phyloP scores from a whole-genome alignment of 1,140 invertebrate species.

The Sitodiplosis mosellana region DNA sequence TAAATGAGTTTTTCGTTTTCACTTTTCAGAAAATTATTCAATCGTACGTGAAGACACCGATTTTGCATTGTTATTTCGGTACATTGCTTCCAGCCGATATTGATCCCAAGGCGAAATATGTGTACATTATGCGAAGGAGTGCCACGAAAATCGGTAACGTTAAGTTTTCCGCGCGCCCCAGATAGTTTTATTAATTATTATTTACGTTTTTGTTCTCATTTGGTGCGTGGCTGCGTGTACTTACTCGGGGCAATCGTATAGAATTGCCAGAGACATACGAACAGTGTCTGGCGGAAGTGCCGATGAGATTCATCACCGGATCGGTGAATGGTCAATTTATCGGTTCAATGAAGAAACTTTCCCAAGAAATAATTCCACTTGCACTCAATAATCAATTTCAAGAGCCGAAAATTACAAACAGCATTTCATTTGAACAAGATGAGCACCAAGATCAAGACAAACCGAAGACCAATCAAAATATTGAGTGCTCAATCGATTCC shows the following conservation, averaged over 20 bases:
- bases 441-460: not conserved
- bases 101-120: conserved; percentile 31
- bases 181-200: not conserved
- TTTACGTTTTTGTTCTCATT: not conserved
- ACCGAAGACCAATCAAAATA: not conserved
- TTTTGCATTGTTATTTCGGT: conserved; percentile 43
- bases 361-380: conserved; percentile 10
- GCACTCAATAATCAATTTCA: conserved; percentile 24
- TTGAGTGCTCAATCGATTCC: conserved; percentile 11
- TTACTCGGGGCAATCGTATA: not conserved
- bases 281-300: conserved; percentile 36
- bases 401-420: conserved; percentile 14
- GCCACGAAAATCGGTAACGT: conserved; percentile 30
- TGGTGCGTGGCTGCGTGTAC: not conserved
- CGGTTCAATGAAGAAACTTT: conserved; percentile 27
- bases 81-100: conserved; percentile 28
- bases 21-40: conserved; percentile 21
- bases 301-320: conserved; percentile 40
- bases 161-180: no score
- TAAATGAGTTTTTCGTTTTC: not conserved
- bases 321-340: conserved; percentile 35
- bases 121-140: conserved; percentile 47
- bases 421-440: conserved; percentile 1
- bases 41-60: conserved; percentile 35
- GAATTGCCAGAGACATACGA: conserved; percentile 24